phyloP scores from a whole-genome alignment of 2,797 vertebrate genomes.

The Malacoctenus gilli region DNA sequence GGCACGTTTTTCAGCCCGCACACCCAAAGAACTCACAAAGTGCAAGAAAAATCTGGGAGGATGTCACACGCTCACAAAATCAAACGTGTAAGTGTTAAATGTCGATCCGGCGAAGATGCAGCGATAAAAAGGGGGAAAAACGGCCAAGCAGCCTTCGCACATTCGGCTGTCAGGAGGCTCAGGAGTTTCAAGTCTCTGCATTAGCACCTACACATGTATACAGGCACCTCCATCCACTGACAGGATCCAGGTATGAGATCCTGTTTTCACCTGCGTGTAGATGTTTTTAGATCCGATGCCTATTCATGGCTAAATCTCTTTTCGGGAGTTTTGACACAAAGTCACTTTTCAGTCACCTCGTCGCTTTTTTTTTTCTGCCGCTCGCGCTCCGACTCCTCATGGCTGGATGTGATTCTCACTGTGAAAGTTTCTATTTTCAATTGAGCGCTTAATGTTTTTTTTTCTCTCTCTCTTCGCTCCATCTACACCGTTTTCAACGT shows the following conservation, averaged over 20 bases:
- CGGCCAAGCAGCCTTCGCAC: too few relatives aligned
- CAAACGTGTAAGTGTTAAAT: too few relatives aligned
- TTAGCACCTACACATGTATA: too few relatives aligned
- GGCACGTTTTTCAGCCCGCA: too few relatives aligned
- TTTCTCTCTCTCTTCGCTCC: neutral
- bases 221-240: too few relatives aligned
- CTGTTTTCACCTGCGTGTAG: neutral
- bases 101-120: too few relatives aligned
- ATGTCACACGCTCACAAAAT: too few relatives aligned
- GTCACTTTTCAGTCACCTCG: neutral
- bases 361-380: neutral
- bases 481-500: slow-evolving; percentile 18
- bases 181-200: too few relatives aligned
- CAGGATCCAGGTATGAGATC: neutral
- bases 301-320: neutral
- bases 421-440: neutral
- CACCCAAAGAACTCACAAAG: too few relatives aligned
- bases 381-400: neutral
- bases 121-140: too few relatives aligned
- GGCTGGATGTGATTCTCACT: neutral
- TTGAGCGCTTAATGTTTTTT: slow-evolving; percentile 4
- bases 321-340: neutral
- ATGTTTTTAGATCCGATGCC: neutral
- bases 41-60: too few relatives aligned
- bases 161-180: too few relatives aligned